Conservation (phyloP, 2,888 invertebrate genomes). For the Mesorhabditis belari region DNA sequence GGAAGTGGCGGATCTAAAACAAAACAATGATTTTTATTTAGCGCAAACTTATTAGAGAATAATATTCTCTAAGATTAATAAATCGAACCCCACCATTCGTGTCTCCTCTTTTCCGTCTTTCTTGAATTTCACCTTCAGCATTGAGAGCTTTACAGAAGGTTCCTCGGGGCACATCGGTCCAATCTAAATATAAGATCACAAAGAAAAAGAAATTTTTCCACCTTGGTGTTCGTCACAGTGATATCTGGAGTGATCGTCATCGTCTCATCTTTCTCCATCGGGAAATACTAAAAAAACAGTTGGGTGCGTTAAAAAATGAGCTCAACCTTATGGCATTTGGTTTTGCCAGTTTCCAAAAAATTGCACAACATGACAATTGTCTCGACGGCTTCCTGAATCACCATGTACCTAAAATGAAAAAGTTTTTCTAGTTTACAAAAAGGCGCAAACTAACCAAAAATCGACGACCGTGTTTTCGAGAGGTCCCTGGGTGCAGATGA, state of each 20-base stretch:
- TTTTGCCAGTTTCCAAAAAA: constrained; percentile 17
- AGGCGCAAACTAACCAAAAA: constrained; percentile 20
- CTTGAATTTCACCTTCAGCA: constrained; percentile 12
- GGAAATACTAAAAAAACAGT: neutral
- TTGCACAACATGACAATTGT: constrained; percentile 36
- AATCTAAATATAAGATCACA: neutral
- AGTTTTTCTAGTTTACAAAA: neutral
- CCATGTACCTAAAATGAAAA: constrained; percentile 4
- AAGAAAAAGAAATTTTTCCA: neutral
- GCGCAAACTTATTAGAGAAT: too few species aligned
- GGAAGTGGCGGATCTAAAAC: constrained; percentile 25
- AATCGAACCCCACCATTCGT: constrained; percentile 13
- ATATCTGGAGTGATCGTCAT: neutral
- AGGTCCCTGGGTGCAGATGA: constrained; percentile 38
- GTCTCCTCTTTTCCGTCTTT: constrained; percentile 8
- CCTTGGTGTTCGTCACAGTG: neutral
- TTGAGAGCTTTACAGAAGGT: constrained; percentile 4
- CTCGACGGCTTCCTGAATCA: constrained; percentile 18
- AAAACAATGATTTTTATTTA: too few species aligned
- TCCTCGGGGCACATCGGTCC: constrained; percentile 8
- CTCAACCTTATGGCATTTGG: neutral
- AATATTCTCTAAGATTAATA: too few species aligned
- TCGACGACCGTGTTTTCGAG: constrained; percentile 23
- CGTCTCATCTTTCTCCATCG: neutral
- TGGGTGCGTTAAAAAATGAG: too few species aligned